These are phyloP conservation scores for human DNA, from an alignment of 2,113 vertebrate species.

Conservation along the genomic window GRCh38 chr12:41482501-41483000, in stretches of 20 bases:
- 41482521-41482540: background rate
- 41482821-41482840: accelerated
- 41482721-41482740: background rate
- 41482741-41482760: background rate
- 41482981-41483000: background rate
- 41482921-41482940: background rate
- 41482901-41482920: background rate
- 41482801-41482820: accelerated
- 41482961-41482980: background rate
- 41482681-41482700: background rate
- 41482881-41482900: background rate
- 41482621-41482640: background rate
- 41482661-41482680: background rate
- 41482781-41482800: no score
- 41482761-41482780: background rate
- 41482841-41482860: background rate
- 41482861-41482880: accelerated
- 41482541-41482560: background rate
- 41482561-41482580: background rate
- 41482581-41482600: background rate
- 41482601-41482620: background rate
- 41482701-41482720: background rate
- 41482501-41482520: background rate
- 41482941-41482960: background rate
- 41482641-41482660: background rate